A percentile compares a stretch with the other conserved stretches of the same genome.
Evolutionary conservation across 1,140 invertebrate genomes (phyloP).

Genomic region (Ips typographus): DNA sequence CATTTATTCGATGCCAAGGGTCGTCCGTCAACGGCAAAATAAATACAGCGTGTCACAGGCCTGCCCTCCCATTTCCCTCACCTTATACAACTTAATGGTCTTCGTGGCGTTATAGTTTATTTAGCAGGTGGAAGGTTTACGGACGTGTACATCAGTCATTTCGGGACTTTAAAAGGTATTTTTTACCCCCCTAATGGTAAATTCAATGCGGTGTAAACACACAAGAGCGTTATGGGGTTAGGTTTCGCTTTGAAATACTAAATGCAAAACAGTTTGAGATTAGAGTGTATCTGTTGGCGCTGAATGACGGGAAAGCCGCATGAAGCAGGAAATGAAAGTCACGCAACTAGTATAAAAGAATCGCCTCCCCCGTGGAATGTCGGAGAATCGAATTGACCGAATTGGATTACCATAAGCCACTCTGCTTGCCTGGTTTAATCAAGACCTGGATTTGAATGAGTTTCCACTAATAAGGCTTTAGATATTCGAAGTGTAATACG

Average conservation of each 20-base stretch:
- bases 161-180: too few relatives aligned
- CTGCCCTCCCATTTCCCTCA: background rate
- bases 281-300: too few relatives aligned
- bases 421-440: background rate
- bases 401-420: background rate
- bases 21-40: background rate
- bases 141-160: too few relatives aligned
- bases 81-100: constrained; percentile 2
- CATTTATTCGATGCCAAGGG: background rate
- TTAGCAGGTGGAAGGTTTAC: background rate
- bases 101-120: background rate
- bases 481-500: too few relatives aligned
- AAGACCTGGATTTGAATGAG: too few relatives aligned
- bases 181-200: too few relatives aligned
- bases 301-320: too few relatives aligned
- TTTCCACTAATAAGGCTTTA: too few relatives aligned
- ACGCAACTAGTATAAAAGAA: background rate
- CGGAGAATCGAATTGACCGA: background rate
- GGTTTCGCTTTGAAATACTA: too few relatives aligned
- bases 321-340: background rate
- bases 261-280: too few relatives aligned
- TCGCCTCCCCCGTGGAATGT: background rate
- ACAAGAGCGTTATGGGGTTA: too few relatives aligned
- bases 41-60: background rate
- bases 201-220: too few relatives aligned